Percentiles rank a stretch among this genome's conserved stretches.
phyloP scores from a whole-genome alignment of 1,140 invertebrate genomes.

The Drosophila repleta region DNA sequence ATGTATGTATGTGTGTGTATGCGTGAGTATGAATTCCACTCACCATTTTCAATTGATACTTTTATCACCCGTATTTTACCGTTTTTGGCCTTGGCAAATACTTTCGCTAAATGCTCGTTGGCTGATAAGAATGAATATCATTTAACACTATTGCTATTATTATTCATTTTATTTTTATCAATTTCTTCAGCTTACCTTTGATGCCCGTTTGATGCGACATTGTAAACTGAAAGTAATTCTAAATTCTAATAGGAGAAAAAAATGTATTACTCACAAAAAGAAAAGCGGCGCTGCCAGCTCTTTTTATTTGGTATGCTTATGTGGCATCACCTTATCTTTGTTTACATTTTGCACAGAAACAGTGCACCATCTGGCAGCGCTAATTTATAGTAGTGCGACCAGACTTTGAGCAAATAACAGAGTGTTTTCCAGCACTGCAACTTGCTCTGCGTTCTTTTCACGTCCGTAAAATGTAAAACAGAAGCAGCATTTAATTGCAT shows the following conservation, averaged over 20 bases:
- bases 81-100: conserved; percentile 92
- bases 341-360: conserved; percentile 37
- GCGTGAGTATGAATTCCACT: conserved; percentile 54
- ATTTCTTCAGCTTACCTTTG: conserved; percentile 78
- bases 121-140: conserved; percentile 82
- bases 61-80: conserved; percentile 92
- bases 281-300: conserved; percentile 27
- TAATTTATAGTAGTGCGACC: conserved; percentile 28
- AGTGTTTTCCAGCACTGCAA: conserved; percentile 31
- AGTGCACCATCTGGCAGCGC: conserved; percentile 11
- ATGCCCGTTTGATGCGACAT: conserved; percentile 94
- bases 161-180: neutral
- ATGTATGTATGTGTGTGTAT: conserved; percentile 21
- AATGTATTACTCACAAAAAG: conserved; percentile 64
- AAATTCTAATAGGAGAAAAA: conserved; percentile 47
- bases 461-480: conserved; percentile 68
- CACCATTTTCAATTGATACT: conserved; percentile 94
- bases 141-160: neutral
- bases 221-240: conserved; percentile 42
- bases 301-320: neutral
- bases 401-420: neutral
- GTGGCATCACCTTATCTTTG: conserved; percentile 26
- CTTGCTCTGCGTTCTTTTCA: conserved; percentile 54
- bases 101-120: conserved; percentile 91
- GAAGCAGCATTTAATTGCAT: conserved; percentile 69